Conservation (phyloP, 2,113 vertebrate genomes). For the Trochalopteron elliotii region DNA sequence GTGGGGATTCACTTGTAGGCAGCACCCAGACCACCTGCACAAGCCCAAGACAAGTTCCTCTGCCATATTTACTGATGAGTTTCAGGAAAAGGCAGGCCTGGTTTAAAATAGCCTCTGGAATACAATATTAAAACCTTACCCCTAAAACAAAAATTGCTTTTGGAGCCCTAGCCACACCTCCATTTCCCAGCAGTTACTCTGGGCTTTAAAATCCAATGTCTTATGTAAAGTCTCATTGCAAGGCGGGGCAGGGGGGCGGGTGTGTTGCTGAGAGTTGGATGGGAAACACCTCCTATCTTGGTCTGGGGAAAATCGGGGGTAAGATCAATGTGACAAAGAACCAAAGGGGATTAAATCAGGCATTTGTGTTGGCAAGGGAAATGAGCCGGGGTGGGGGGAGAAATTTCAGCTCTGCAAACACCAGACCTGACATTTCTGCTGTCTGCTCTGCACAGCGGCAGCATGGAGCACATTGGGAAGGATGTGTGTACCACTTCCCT, state of each 20-base stretch:
- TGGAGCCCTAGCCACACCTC: not conserved
- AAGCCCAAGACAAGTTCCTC: not conserved
- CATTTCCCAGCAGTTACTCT: not conserved
- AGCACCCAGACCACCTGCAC: not conserved
- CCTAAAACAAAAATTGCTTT: not conserved
- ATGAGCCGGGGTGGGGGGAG: rapidly evolving
- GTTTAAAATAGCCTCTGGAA: not conserved
- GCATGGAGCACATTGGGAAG: not conserved
- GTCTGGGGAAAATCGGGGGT: not conserved
- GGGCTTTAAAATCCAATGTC: not conserved
- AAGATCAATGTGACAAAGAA: rapidly evolving
- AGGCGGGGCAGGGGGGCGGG: no score
- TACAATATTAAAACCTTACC: not conserved
- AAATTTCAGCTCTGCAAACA: not conserved
- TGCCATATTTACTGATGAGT: not conserved
- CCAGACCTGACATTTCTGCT: not conserved
- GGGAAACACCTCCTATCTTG: not conserved
- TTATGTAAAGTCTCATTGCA: not conserved
- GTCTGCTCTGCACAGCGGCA: not conserved
- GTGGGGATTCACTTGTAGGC: not conserved
- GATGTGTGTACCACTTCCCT: conserved; percentile 21
- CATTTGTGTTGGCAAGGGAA: not conserved
- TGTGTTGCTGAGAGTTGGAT: not conserved
- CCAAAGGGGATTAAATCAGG: not conserved
- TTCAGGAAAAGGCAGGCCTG: not conserved